Base-by-base conservation (phyloP, 2,113 vertebrate genomes). In the Myanophis thanlyinensis region DNA sequence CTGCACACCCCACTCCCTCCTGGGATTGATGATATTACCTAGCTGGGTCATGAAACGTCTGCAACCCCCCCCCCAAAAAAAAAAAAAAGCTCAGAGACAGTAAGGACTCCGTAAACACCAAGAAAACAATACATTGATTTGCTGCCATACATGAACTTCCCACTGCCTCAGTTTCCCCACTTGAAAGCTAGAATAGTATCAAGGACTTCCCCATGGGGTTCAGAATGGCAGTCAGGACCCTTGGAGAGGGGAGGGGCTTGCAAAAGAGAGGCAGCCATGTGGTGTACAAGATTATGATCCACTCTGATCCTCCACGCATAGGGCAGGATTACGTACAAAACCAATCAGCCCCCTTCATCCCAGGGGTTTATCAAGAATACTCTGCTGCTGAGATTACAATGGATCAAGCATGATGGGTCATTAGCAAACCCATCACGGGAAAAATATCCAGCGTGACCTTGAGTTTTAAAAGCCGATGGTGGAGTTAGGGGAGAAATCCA, bases 231-330 rank as follows among this genome's bases (percentile, higher is more conserved):
- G 1, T 8, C 4, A 3, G 22, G 30, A 8, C 48, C 0, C 40
- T 4, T 27, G 47, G 62, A 23, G 20, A 20, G 5, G 51, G 51
- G 51, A 4, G 18, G 53, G 22, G 1, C 48, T 56, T 15, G 22
- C 25, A 35, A 46, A 27, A 15, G 27, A 48, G 44, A 85, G 4
- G 30, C 1, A 27, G 27, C 48, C 27, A 22, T 25, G 88, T 49
- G 85, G n/a, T 49, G 49, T 49, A 51, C 85, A 62, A 40, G 59
- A 86, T 62, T 56, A 10, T 62, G 89, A 93, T 93, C 88, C 67
- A 18, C 30, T 30, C 92, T 86, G 88, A 89, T 62, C 48, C 51
- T 80, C 56, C 27, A 40, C 18, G 30, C 35, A 12, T 20, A 40
- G 49, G 54, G 18, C 12, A 86, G n/a, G 67, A 51, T 91, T 56